Percentiles rank a stretch among this genome's conserved stretches.
These are phyloP conservation scores for Agrochola circellaris DNA, from an alignment of 2,888 invertebrate species.

Conservation along the genomic window DNA sequence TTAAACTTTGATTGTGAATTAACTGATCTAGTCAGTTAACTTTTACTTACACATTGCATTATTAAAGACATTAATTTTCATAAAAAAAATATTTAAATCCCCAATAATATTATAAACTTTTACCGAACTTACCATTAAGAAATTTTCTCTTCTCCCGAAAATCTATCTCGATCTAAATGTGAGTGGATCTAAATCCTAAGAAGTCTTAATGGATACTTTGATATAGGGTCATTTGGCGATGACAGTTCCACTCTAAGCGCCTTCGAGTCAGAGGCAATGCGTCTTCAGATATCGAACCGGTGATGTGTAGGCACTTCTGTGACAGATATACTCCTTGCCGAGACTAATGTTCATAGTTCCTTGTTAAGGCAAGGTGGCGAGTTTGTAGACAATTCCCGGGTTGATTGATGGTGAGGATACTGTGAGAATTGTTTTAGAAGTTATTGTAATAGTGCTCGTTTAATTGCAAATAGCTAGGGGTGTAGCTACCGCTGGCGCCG, in stretches of 20 bases:
- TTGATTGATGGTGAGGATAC: slow-evolving; percentile 38
- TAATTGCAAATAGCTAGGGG: neutral
- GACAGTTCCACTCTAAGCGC: slow-evolving; percentile 48
- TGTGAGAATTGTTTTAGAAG: neutral
- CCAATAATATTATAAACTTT: neutral
- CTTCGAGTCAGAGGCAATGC: slow-evolving; percentile 44
- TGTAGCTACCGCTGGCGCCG: neutral
- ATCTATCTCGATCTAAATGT: neutral
- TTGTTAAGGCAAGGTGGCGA: slow-evolving; percentile 27
- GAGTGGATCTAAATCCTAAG: slow-evolving; percentile 23
- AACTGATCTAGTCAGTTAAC: too few species aligned
- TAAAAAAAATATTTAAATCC: neutral
- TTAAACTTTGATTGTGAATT: neutral
- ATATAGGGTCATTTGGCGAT: slow-evolving; percentile 49
- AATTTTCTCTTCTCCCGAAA: neutral
- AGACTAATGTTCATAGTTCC: slow-evolving; percentile 50
- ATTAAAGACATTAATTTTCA: neutral
- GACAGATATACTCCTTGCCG: slow-evolving; percentile 50
- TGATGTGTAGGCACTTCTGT: slow-evolving; percentile 55
- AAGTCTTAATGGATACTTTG: slow-evolving; percentile 47
- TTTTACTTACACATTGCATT: too few species aligned
- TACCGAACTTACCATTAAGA: neutral
- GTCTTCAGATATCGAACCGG: slow-evolving; percentile 51
- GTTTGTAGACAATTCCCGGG: slow-evolving; percentile 35
- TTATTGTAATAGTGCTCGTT: neutral